These are phyloP conservation scores for Salvelinus alpinus DNA, from an alignment of 2,113 vertebrate genomes.

Conservation along the genomic window DNA sequence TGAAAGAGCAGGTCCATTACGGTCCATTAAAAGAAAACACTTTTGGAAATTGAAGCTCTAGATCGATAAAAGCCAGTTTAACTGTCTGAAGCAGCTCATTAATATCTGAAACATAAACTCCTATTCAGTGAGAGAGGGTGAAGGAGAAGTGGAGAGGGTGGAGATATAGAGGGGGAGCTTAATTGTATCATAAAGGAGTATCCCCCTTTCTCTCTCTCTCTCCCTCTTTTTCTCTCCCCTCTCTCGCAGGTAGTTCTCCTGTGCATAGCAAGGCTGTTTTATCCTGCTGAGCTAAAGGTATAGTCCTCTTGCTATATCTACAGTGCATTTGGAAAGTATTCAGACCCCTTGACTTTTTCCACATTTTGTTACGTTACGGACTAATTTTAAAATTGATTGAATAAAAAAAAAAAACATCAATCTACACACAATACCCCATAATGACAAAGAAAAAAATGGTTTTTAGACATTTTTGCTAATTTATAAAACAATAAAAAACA, in stretches of 20 bases:
- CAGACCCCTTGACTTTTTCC: too few species aligned
- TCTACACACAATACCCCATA: too few species aligned
- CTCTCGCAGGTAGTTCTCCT: background rate
- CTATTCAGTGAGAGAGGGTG: constrained; percentile 31
- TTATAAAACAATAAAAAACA: too few species aligned
- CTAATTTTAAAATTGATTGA: too few species aligned
- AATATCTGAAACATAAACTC: constrained; percentile 75
- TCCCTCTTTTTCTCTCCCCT: background rate
- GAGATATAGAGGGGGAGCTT: constrained; percentile 1
- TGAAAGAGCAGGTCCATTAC: constrained; percentile 73
- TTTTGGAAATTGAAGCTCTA: constrained; percentile 68
- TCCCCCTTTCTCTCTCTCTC: constrained; percentile 1
- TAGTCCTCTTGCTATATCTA: too few species aligned
- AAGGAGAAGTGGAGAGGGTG: background rate
- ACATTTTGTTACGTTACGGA: too few species aligned
- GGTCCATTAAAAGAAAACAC: constrained; percentile 72
- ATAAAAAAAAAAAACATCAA: too few species aligned
- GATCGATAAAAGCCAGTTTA: constrained; percentile 76
- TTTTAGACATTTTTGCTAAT: too few species aligned
- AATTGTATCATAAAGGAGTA: constrained; percentile 24
- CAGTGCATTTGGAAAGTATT: too few species aligned
- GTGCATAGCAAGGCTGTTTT: background rate
- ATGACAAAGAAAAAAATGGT: too few species aligned
- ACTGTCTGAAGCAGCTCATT: constrained; percentile 74
- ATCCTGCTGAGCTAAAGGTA: too few species aligned